Evolutionary conservation across 2,888 invertebrate species (phyloP), one percentile per base, ranked within the genome.

Genomic region (Lasius platythorax): DNA sequence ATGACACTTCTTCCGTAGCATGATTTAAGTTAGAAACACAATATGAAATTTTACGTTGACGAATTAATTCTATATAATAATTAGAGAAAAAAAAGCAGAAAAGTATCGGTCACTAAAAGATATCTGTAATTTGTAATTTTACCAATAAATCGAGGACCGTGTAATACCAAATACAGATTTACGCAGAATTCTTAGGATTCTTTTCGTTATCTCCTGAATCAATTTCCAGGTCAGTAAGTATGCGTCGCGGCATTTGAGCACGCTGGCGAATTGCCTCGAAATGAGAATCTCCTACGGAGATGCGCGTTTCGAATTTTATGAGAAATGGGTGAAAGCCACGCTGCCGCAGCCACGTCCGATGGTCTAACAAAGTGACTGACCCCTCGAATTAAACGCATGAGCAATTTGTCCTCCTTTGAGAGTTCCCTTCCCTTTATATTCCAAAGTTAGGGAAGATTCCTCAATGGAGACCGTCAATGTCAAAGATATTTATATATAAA

Each of bases 401-500:
- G 46, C 75, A 66, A 86, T 79, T 75, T 68, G 79, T 76, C 76
- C 89, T 81, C 61, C 46, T 82, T 88, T 61, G 15, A 68, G 15
- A 68, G 63, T 37, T 75, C 56, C 64, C 56, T 66, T 76, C 5
- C 56, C 64, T 18, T 67, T 50, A 28, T 30, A 61, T 23, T 53
- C 2, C n/a, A 23, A 9, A 33, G 5, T 46, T 50, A 30, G 5
- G 12, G 8, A 33, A 28, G 4, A n/a, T 30, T 56, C 28, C 4
- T 23, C 0, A 23, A 23, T 3, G 30, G 9, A 67, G 67, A 23
- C 9, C 30, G n/a, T 15, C 18, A 23, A 37, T 28, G 8, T 23
- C 64, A 50, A 23, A 2, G 30, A 33, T 3, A 33, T 33, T 3
- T 33, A 33, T 37, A 37, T 37, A 37, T 37, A 30, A 1, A 43